Evolutionary conservation across 2,797 vertebrate species (phyloP).

Genomic region (Margarornis squamiger): DNA sequence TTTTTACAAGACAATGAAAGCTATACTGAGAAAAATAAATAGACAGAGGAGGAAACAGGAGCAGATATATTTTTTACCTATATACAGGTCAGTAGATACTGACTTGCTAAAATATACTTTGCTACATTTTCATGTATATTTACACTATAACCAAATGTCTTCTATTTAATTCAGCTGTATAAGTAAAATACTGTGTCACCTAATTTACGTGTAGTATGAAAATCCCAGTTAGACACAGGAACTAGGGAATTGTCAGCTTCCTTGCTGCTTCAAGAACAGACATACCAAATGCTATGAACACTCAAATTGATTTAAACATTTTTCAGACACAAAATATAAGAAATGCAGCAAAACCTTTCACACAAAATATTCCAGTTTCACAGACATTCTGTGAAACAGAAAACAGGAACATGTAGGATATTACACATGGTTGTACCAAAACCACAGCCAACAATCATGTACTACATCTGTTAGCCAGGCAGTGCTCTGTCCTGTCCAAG

Average conservation of each 20-base stretch:
- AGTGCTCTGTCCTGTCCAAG: background rate
- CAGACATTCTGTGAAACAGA: background rate
- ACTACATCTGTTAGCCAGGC: constrained; percentile 44
- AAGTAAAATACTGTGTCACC: background rate
- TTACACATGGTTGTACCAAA: constrained; percentile 37
- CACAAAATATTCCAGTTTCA: background rate
- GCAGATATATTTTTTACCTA: background rate
- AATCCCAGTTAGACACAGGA: background rate
- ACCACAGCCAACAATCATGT: background rate
- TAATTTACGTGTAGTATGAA: background rate
- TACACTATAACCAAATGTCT: background rate
- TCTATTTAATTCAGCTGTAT: background rate
- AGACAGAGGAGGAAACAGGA: background rate
- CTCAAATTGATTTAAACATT: background rate
- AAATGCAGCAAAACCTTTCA: background rate
- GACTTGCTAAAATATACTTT: background rate
- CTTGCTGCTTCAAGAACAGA: background rate
- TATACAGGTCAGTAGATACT: background rate
- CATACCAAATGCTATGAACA: background rate
- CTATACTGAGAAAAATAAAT: background rate
- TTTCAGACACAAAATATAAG: background rate
- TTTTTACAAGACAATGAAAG: background rate
- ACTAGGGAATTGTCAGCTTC: background rate
- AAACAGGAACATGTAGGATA: constrained; percentile 14
- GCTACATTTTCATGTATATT: background rate